These are phyloP conservation scores for Loxodonta africana DNA, from an alignment of 2,113 vertebrate genomes.

Conservation along the genomic window DNA sequence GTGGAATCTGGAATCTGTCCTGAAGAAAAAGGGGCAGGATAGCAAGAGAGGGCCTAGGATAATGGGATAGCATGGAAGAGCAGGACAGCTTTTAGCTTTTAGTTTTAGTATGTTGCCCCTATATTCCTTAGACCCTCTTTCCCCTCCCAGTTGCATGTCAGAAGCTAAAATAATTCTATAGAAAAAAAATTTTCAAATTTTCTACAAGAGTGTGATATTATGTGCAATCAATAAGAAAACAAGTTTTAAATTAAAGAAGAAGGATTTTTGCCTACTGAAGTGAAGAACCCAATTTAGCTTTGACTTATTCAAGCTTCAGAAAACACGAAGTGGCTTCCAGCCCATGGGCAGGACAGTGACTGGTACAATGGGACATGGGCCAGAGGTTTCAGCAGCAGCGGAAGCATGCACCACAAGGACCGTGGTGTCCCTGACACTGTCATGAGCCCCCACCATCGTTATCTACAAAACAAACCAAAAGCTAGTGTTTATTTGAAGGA, in stretches of 20 bases:
- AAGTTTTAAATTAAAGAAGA: not conserved
- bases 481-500: not conserved
- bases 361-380: fast-evolving
- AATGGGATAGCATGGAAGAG: not conserved
- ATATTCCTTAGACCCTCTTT: not conserved
- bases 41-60: not conserved
- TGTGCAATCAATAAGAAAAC: not conserved
- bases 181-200: not conserved
- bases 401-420: not conserved
- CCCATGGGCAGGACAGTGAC: not conserved
- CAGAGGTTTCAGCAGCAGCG: not conserved
- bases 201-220: not conserved
- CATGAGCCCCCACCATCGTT: not conserved
- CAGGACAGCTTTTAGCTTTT: not conserved
- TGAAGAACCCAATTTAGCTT: not conserved
- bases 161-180: constrained; percentile 15
- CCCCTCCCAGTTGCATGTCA: not conserved
- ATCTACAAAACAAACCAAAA: not conserved
- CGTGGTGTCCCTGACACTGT: not conserved
- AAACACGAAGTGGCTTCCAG: not conserved
- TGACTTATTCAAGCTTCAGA: constrained; percentile 5
- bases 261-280: not conserved
- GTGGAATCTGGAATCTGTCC: not conserved
- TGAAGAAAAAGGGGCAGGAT: not conserved
- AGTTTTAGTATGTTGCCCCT: not conserved